phyloP scores from a whole-genome alignment of 2,888 invertebrate genomes.

The Rhorus exstirpatorius region DNA sequence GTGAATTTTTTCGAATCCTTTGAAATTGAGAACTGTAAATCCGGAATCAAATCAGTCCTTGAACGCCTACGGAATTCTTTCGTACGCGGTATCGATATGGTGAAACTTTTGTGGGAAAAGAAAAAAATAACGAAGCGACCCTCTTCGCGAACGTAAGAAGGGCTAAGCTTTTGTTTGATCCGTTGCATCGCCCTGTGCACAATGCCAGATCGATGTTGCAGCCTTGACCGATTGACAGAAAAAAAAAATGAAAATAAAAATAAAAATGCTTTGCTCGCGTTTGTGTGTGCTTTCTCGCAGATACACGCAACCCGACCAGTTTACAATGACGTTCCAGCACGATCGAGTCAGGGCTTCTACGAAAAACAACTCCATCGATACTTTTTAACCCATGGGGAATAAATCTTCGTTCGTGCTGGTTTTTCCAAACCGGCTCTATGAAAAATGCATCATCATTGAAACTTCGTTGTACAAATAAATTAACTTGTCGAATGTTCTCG shows the following conservation, averaged over 20 bases:
- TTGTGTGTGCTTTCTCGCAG: slow-evolving; percentile 22
- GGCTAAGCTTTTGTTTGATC: slow-evolving; percentile 28
- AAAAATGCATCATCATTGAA: too few relatives aligned
- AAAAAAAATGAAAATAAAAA: too few relatives aligned
- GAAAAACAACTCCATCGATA: slow-evolving; percentile 35
- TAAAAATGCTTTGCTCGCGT: background rate
- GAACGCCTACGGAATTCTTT: background rate
- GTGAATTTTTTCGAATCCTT: background rate
- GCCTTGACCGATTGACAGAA: slow-evolving; percentile 68
- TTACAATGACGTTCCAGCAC: slow-evolving; percentile 34
- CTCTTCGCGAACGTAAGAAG: slow-evolving; percentile 5
- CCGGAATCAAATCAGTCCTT: background rate
- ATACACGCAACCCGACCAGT: background rate
- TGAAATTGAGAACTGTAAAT: background rate
- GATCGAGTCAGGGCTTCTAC: slow-evolving; percentile 54
- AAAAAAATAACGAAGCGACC: background rate
- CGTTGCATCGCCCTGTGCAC: slow-evolving; percentile 13
- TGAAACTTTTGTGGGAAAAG: background rate
- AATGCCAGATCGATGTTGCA: slow-evolving; percentile 63
- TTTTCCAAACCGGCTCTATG: too few relatives aligned
- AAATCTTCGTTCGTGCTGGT: slow-evolving; percentile 20
- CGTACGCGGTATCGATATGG: background rate
- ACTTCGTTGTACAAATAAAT: too few relatives aligned
- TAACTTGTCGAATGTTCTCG: too few relatives aligned
- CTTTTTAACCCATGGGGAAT: slow-evolving; percentile 14